These are phyloP conservation scores for Calameuta filiformis DNA, from an alignment of 2,888 invertebrate species.

Conservation along the genomic window DNA sequence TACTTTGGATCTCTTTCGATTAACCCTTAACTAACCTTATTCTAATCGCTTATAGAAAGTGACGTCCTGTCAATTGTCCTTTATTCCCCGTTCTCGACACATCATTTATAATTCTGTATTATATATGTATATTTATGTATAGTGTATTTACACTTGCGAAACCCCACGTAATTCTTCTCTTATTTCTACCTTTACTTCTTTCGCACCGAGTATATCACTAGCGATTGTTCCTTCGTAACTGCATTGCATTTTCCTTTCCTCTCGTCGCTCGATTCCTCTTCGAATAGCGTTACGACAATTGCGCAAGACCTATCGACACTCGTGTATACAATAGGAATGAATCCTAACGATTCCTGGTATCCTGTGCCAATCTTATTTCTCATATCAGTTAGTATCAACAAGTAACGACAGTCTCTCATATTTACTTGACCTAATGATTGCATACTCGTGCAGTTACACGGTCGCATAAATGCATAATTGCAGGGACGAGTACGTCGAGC, in stretches of 20 bases:
- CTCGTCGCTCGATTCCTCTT: slow-evolving; percentile 21
- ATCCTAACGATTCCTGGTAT: slow-evolving; percentile 12
- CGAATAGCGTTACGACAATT: background rate
- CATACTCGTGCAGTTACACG: background rate
- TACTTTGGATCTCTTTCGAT: slow-evolving; percentile 15
- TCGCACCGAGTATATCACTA: background rate
- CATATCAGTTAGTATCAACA: background rate
- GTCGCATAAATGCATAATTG: background rate
- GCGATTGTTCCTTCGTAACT: background rate
- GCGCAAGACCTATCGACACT: slow-evolving; percentile 9
- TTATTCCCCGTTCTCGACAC: background rate
- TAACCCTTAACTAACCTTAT: background rate
- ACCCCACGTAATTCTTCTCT: background rate
- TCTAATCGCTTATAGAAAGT: background rate
- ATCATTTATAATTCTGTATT: background rate
- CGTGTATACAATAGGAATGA: slow-evolving; percentile 2
- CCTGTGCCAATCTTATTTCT: background rate
- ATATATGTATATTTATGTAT: background rate
- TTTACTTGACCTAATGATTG: background rate
- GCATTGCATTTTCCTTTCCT: slow-evolving; percentile 10
- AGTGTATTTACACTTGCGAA: background rate
- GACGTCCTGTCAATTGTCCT: background rate
- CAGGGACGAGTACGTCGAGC: background rate
- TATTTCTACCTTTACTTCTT: background rate
- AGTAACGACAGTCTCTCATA: background rate